Conservation (phyloP, 2,888 invertebrate genomes). For the Sthenelais limicola region DNA sequence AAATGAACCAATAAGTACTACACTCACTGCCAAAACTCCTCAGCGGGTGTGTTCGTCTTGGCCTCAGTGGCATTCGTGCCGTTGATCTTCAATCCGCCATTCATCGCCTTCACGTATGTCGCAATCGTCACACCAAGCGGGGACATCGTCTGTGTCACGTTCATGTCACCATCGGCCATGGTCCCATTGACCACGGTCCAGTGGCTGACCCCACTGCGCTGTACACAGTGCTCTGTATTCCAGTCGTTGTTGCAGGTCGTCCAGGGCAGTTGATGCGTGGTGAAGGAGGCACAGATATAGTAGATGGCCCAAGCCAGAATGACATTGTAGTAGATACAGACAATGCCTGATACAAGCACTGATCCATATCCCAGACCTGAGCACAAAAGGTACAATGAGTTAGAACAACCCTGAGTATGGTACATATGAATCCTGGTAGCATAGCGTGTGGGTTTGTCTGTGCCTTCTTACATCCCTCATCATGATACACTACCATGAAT, state of each 20-base stretch:
- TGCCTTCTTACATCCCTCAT: too few species aligned
- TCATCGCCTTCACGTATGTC: not conserved
- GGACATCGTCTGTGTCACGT: not conserved
- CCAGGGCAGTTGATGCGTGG: conserved; percentile 65
- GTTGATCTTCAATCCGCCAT: conserved; percentile 24
- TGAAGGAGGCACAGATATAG: conserved; percentile 69
- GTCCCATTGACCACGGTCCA: not conserved
- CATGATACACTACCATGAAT: too few species aligned
- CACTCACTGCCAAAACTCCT: conserved; percentile 57
- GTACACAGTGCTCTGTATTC: conserved; percentile 60
- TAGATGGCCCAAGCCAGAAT: conserved; percentile 72
- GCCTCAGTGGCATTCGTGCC: conserved; percentile 14
- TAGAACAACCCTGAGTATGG: too few species aligned
- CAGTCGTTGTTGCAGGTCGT: conserved; percentile 68
- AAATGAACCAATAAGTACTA: too few species aligned
- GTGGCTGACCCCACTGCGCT: not conserved
- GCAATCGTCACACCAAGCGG: conserved; percentile 18
- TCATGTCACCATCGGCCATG: not conserved
- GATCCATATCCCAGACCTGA: conserved; percentile 71
- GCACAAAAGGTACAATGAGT: too few species aligned
- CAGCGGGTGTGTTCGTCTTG: conserved; percentile 50
- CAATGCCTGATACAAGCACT: conserved; percentile 69
- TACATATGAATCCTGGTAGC: too few species aligned
- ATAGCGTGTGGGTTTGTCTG: too few species aligned
- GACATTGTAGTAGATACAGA: conserved; percentile 72